Conservation (phyloP, 2,113 vertebrate species). For the Pollachius pollachius region DNA sequence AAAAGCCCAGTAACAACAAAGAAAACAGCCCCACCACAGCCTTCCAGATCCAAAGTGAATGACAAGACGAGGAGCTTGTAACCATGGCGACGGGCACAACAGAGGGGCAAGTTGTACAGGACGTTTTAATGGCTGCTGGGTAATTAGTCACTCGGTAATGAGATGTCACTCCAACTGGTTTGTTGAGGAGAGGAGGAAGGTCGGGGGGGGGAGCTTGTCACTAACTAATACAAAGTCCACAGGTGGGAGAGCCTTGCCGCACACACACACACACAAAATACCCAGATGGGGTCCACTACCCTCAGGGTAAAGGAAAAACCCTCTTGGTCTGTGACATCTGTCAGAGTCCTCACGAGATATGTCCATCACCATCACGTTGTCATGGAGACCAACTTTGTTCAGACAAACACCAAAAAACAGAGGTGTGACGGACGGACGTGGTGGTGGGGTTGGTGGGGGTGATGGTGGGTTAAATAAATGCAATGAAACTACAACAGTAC, state of each 20-base stretch:
- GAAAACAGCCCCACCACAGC: neutral
- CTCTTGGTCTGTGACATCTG: constrained; percentile 40
- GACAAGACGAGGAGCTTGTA: constrained; percentile 21
- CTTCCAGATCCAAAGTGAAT: neutral
- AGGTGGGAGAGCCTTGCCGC: constrained; percentile 30
- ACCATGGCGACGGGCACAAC: constrained; percentile 28
- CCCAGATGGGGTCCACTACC: constrained; percentile 1
- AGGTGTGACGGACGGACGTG: neutral
- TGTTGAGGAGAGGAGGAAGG: constrained; percentile 23
- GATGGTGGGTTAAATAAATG: neutral
- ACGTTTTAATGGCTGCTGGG: constrained; percentile 30
- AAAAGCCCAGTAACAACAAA: constrained; percentile 13
- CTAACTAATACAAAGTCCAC: constrained; percentile 40
- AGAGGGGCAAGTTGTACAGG: constrained; percentile 35
- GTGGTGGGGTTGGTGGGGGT: too few species aligned
- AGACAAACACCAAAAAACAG: too few species aligned
- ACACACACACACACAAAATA: neutral
- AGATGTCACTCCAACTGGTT: constrained; percentile 47
- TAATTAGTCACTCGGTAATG: constrained; percentile 60
- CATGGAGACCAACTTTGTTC: too few species aligned
- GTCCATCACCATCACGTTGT: constrained; percentile 20
- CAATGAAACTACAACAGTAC: constrained; percentile 1
- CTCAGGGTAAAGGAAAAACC: constrained; percentile 21
- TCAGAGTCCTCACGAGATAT: constrained; percentile 27
- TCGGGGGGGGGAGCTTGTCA: neutral